Base-by-base conservation (phyloP, 92 coral and sea anemone genomes). In the Palythoa heliodiscus region DNA sequence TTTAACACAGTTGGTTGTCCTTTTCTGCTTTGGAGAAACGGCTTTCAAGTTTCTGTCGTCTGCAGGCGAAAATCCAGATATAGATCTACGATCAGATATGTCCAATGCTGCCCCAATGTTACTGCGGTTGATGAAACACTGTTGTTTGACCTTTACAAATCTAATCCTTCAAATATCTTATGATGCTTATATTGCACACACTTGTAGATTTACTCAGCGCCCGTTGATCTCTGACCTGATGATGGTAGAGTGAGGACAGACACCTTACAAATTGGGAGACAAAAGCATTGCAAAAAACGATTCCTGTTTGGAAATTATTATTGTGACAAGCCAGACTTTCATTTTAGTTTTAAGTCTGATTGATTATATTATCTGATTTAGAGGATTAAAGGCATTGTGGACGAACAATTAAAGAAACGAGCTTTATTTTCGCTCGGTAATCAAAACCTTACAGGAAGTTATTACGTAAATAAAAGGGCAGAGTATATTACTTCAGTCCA, bases 21-120 rank as follows among this genome's bases (percentile, higher is more conserved):
- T 63, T 60, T 63, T 63, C 69, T n/a, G 4, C 25, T n/a, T 19
- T 63, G 29, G 29, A 19, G 3, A 19, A 63, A 22, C 9, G 0
- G 24, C 22, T 19, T 23, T 7, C 8, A 63, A 63, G 25, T 24
- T 17, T 63, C 68, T 2, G 9, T n/a, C 4, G n/a, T 11, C 7
- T 15, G 20, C 17, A 7, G 25, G 22, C 20, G 22, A 23, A 63
- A 63, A 22, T 9, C 7, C 7, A 63, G 69, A 63, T 63, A 63
- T 5, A n/a, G 69, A 63, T n/a, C 68, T 35, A 57, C 40, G 70
- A 77, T 60, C 83, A 77, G 83, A 58, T 77, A 77, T 60, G 24
- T 23, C 5, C 70, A 25, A 35, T 40, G 54, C 55, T 38, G 53
- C 16, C 22, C 11, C 13, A 16, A 67, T 38, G 55, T 37, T 77